These are phyloP conservation scores for Lepilemur ruficaudatus DNA, from an alignment of 2,797 vertebrate genomes.

Conservation along the genomic window DNA sequence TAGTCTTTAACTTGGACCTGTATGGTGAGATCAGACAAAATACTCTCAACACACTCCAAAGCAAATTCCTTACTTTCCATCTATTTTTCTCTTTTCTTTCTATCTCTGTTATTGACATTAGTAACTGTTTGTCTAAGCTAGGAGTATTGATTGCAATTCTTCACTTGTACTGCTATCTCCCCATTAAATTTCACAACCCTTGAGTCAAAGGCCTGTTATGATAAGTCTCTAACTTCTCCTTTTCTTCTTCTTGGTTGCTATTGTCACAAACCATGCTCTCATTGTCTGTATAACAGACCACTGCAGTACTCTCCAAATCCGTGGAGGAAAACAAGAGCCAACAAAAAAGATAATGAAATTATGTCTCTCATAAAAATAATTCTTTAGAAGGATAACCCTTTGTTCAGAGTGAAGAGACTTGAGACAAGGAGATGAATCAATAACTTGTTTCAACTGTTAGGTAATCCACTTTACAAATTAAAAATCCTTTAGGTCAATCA, in stretches of 20 bases:
- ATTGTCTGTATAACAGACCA: background rate
- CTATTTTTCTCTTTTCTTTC: background rate
- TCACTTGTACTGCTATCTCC: background rate
- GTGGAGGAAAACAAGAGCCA: background rate
- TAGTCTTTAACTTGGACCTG: background rate
- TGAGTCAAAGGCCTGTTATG: background rate
- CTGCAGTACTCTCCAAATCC: background rate
- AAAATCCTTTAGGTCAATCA: background rate
- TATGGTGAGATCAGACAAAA: background rate
- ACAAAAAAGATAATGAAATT: background rate
- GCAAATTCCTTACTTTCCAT: background rate
- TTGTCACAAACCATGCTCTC: background rate
- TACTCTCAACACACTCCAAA: background rate
- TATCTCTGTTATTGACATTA: background rate
- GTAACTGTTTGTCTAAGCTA: background rate
- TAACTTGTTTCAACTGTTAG: background rate
- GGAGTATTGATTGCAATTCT: background rate
- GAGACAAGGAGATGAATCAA: background rate
- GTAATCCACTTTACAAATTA: background rate
- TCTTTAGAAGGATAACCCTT: background rate
- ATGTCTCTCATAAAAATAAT: background rate
- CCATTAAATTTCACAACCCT: background rate
- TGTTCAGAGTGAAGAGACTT: background rate
- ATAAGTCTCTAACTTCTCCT: background rate
- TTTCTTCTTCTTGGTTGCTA: background rate